Evolutionary conservation across 2,113 vertebrate genomes (phyloP).

Genomic region (Prochilodus magdalenae): DNA sequence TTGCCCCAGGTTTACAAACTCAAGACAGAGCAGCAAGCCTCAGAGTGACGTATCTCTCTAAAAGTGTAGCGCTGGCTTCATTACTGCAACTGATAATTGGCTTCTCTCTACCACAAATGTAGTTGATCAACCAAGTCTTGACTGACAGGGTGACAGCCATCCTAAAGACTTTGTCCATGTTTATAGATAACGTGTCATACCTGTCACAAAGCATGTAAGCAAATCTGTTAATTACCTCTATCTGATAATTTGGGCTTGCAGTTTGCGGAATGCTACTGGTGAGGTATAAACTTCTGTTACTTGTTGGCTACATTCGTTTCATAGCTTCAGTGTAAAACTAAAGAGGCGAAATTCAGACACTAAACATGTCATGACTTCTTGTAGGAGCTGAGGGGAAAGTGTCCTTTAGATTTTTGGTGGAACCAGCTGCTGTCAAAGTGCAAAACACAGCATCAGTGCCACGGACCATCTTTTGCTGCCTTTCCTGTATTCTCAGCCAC

Average conservation of each 20-base stretch:
- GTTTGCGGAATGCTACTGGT: no score
- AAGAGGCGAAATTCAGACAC: no score
- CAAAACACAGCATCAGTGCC: neutral
- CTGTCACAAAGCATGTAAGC: no score
- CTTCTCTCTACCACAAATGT: neutral
- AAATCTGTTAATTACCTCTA: no score
- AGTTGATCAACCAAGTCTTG: neutral
- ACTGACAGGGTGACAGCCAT: no score
- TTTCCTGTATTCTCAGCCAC: conserved; percentile 38
- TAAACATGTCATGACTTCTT: no score
- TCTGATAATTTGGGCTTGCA: no score
- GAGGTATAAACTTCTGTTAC: no score
- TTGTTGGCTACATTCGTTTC: no score
- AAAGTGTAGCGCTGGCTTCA: neutral
- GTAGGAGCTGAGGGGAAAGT: neutral
- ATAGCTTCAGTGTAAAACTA: no score
- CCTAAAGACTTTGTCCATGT: no score
- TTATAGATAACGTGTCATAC: no score
- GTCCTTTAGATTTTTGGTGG: neutral
- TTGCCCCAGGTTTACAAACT: neutral
- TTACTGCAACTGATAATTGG: neutral
- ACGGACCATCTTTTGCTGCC: neutral
- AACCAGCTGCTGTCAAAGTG: neutral
- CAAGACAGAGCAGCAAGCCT: neutral
- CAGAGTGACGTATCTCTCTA: neutral